phyloP scores from a whole-genome alignment of 1,140 invertebrate genomes.

The Calephelis nemesis region DNA sequence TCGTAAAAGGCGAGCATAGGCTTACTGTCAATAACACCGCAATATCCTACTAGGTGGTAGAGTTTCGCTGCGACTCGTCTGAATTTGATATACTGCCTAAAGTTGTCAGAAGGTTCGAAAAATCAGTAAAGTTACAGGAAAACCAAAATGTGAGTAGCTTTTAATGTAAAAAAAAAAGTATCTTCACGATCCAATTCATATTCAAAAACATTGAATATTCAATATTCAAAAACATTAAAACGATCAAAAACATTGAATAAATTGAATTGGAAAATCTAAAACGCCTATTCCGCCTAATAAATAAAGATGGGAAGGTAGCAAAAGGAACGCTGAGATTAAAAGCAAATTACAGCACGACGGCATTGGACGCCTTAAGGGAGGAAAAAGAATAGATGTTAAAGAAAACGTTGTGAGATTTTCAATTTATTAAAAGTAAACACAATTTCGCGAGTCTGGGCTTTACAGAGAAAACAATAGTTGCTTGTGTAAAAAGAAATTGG shows the following conservation, averaged over 20 bases:
- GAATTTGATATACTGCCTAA: too few species aligned
- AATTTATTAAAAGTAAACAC: constrained; percentile 64
- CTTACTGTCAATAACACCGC: too few species aligned
- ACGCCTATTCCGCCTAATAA: not conserved
- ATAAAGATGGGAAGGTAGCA: constrained; percentile 5
- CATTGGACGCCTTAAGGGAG: constrained; percentile 11
- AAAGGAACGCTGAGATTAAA: constrained; percentile 34
- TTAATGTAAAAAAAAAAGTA: too few species aligned
- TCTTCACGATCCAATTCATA: too few species aligned
- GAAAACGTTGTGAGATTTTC: constrained; percentile 49
- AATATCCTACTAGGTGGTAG: too few species aligned
- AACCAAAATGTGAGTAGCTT: too few species aligned
- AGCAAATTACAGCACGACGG: constrained; percentile 37
- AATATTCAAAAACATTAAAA: too few species aligned
- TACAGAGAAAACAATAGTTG: constrained; percentile 46
- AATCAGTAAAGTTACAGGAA: too few species aligned
- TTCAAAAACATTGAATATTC: too few species aligned
- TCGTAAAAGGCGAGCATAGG: too few species aligned
- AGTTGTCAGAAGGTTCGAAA: too few species aligned
- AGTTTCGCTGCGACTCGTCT: too few species aligned
- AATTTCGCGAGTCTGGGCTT: constrained; percentile 46
- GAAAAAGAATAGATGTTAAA: constrained; percentile 26
- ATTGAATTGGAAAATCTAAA: not conserved
- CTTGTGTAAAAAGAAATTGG: constrained; percentile 31
- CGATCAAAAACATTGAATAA: not conserved